A percentile compares a stretch with the other conserved stretches of the same genome.
Conservation (phyloP, 2,113 vertebrate species). For the Uria aalge region DNA sequence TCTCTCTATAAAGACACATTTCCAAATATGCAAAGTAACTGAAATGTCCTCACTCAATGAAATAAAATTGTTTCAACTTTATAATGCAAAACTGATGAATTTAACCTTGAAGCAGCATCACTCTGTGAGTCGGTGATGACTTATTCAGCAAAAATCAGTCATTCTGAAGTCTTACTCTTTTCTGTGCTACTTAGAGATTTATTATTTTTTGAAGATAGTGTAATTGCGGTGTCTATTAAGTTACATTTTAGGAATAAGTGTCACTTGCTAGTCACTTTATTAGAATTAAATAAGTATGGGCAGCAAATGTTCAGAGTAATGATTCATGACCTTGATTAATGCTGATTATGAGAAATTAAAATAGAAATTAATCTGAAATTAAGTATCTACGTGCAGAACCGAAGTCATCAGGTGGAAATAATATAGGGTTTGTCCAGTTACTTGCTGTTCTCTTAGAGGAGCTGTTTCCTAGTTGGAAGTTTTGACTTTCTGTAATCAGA, state of each 20-base stretch:
- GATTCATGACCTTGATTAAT: not conserved
- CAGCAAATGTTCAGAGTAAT: not conserved
- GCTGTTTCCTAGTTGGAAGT: not conserved
- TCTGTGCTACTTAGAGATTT: not conserved
- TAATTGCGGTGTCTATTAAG: not conserved
- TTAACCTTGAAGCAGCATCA: not conserved
- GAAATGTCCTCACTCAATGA: not conserved
- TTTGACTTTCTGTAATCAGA: not conserved
- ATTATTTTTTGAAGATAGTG: not conserved
- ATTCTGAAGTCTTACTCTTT: not conserved
- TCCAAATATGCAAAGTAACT: not conserved
- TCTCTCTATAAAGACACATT: not conserved
- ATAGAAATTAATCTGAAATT: not conserved
- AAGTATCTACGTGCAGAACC: not conserved
- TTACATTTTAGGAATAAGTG: not conserved
- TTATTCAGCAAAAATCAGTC: not conserved
- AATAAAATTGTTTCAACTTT: not conserved
- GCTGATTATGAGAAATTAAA: not conserved
- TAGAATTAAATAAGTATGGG: not conserved
- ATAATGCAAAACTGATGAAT: not conserved
- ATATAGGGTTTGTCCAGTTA: not conserved
- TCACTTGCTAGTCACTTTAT: not conserved
- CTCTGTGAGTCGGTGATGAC: not conserved
- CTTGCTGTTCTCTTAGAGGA: not conserved
- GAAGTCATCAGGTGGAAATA: not conserved